Conservation (phyloP, 2,888 invertebrate genomes). For the Nemotelus nigrinus region DNA sequence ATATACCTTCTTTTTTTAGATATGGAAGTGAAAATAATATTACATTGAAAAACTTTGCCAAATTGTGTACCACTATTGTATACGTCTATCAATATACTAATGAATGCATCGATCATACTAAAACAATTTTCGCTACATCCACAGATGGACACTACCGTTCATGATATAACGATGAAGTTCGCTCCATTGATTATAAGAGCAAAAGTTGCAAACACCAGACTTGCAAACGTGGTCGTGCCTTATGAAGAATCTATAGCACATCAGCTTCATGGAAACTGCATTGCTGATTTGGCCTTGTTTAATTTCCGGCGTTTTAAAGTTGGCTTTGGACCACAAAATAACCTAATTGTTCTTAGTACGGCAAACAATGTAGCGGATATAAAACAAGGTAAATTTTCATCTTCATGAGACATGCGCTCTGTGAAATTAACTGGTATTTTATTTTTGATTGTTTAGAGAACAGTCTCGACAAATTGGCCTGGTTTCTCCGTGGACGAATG, state of each 20-base stretch:
- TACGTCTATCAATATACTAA: too few species aligned
- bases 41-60: too few species aligned
- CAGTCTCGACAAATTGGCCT: constrained; percentile 49
- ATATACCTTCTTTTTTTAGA: too few species aligned
- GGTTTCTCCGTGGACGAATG: constrained; percentile 56
- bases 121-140: constrained; percentile 8
- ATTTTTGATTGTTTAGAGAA: constrained; percentile 44
- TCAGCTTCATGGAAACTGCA: constrained; percentile 61
- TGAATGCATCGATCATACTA: background rate
- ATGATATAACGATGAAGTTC: constrained; percentile 10
- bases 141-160: constrained; percentile 13
- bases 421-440: background rate
- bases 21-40: too few species aligned
- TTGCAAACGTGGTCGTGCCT: constrained; percentile 63
- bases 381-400: constrained; percentile 2
- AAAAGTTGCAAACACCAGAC: constrained; percentile 64
- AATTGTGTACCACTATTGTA: too few species aligned
- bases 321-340: constrained; percentile 78
- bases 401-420: background rate
- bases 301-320: constrained; percentile 75
- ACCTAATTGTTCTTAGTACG: constrained; percentile 61
- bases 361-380: constrained; percentile 15
- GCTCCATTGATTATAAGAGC: constrained; percentile 62
- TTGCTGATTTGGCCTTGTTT: constrained; percentile 70
- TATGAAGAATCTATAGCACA: constrained; percentile 59